Evolutionary conservation across 1,140 invertebrate species (phyloP).

Genomic region (Drusus annulatus): DNA sequence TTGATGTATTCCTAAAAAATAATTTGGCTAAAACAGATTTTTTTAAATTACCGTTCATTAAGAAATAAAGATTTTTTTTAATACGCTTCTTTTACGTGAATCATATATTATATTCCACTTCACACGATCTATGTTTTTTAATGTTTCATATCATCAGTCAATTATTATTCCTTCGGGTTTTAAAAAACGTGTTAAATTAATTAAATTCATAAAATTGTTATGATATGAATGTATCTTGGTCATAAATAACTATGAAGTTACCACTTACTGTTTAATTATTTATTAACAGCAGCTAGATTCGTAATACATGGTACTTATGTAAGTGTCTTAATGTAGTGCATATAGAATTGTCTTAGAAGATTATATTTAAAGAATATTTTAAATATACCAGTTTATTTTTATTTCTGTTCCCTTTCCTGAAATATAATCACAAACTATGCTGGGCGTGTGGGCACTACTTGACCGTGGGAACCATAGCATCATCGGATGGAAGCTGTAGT

Average conservation of each 20-base stretch:
- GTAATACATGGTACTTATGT: constrained; percentile 45
- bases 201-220: constrained; percentile 4
- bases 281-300: constrained; percentile 44
- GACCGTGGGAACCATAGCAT: too few species aligned
- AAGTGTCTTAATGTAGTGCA: constrained; percentile 43
- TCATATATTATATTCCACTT: neutral
- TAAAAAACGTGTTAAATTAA: neutral
- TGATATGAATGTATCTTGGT: constrained; percentile 14
- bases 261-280: constrained; percentile 32
- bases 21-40: too few species aligned
- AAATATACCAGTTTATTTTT: constrained; percentile 39
- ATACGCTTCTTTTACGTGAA: neutral
- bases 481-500: too few species aligned
- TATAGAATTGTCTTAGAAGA: neutral
- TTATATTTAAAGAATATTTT: constrained; percentile 24
- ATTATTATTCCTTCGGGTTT: constrained; percentile 6
- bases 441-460: too few species aligned
- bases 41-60: too few species aligned
- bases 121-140: neutral
- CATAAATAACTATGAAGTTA: constrained; percentile 32
- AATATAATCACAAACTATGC: too few species aligned
- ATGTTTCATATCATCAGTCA: constrained; percentile 33
- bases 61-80: too few species aligned
- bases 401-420: neutral
- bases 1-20: too few species aligned